Percentiles rank a stretch among this genome's conserved stretches.
These are phyloP conservation scores for Eupithecia dodoneata DNA, from an alignment of 2,888 invertebrate genomes.

Conservation along the genomic window DNA sequence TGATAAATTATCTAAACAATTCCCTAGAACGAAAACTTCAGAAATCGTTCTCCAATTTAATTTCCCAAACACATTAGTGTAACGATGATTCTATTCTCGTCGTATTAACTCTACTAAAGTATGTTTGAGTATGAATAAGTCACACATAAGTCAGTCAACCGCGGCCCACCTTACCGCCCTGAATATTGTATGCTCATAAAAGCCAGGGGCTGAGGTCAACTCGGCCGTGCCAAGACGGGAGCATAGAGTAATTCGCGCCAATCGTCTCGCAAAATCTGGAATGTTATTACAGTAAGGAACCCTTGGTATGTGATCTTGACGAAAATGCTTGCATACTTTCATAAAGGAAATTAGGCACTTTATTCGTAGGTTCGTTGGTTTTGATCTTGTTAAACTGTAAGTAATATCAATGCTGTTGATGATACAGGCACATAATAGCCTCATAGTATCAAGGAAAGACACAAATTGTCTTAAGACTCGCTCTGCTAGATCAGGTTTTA, in stretches of 20 bases:
- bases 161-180: slow-evolving; percentile 29
- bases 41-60: neutral
- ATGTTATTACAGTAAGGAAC: slow-evolving; percentile 38
- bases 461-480: no score
- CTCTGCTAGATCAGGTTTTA: no score
- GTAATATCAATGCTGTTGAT: neutral
- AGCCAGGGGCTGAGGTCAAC: slow-evolving; percentile 37
- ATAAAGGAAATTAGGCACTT: slow-evolving; percentile 19
- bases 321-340: slow-evolving; percentile 16
- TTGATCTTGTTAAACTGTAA: neutral
- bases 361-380: slow-evolving; percentile 4
- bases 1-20: neutral
- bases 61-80: neutral
- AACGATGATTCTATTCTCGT: neutral
- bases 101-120: slow-evolving; percentile 8
- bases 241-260: slow-evolving; percentile 35
- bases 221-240: slow-evolving; percentile 23
- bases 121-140: slow-evolving; percentile 12
- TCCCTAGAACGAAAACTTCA: neutral
- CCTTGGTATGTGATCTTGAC: slow-evolving; percentile 28
- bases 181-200: slow-evolving; percentile 38
- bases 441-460: neutral
- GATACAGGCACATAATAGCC: neutral
- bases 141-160: slow-evolving; percentile 23
- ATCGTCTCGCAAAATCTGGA: slow-evolving; percentile 42